Conservation (phyloP, 1,140 invertebrate genomes). For the Drosophila kikkawai region DNA sequence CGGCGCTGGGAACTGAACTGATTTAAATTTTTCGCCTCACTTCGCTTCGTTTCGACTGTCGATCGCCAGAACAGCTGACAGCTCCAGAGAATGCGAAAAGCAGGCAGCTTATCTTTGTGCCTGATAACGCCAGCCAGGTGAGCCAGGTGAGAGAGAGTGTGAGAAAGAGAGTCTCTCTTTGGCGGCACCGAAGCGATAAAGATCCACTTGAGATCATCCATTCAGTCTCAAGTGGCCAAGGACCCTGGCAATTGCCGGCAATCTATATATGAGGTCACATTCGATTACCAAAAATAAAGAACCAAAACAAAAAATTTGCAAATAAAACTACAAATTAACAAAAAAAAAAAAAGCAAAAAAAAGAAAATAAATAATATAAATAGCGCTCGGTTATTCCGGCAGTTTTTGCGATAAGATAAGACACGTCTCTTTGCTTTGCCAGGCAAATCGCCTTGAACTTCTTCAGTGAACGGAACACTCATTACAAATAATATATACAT, state of each 20-base stretch:
- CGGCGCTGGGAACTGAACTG: constrained; percentile 62
- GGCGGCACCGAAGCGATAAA: not conserved
- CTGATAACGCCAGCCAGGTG: constrained; percentile 58
- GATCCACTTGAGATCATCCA: constrained; percentile 20
- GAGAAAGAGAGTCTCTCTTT: not conserved
- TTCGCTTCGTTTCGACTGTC: constrained; percentile 46
- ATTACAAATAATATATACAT: constrained; percentile 26
- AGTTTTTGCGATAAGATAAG: constrained; percentile 53
- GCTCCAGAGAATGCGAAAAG: constrained; percentile 44
- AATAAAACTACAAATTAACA: constrained; percentile 9
- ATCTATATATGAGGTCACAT: constrained; percentile 29
- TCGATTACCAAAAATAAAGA: constrained; percentile 5
- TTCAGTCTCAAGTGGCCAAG: constrained; percentile 21
- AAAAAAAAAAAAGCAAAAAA: not conserved
- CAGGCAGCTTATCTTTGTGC: constrained; percentile 59
- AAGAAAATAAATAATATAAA: constrained; percentile 31
- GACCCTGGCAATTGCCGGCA: constrained; percentile 6
- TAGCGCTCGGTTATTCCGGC: constrained; percentile 49
- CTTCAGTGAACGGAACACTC: constrained; percentile 16
- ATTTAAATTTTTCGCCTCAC: constrained; percentile 63
- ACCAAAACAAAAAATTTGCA: not conserved
- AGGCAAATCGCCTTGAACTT: constrained; percentile 37
- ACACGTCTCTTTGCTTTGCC: constrained; percentile 26
- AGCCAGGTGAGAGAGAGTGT: constrained; percentile 21
- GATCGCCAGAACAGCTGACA: constrained; percentile 51